A percentile compares a stretch with the other conserved stretches of the same genome.
Evolutionary conservation across 92 coral and sea anemone genomes (phyloP).

Genomic region (Anthopleura xanthogrammica): DNA sequence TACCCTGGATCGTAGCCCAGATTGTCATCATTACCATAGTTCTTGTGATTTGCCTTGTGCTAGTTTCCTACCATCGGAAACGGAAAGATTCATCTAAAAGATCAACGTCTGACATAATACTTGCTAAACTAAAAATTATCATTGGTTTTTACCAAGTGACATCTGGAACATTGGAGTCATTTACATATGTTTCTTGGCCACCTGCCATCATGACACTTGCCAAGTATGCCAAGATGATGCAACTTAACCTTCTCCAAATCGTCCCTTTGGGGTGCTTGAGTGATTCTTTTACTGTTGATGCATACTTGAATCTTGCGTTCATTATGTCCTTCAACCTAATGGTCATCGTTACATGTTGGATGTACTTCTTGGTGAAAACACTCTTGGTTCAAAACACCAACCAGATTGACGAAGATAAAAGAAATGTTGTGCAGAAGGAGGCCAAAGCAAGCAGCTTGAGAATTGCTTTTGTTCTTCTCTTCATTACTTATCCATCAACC

Average conservation of each 20-base stretch:
- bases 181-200: background rate
- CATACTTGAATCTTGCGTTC: background rate
- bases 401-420: background rate
- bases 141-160: slow-evolving; percentile 16
- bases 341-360: background rate
- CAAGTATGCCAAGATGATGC: background rate
- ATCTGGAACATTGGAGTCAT: background rate
- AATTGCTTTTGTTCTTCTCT: background rate
- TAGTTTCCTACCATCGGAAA: background rate
- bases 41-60: background rate
- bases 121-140: slow-evolving; percentile 13
- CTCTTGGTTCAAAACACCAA: background rate
- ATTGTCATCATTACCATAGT: background rate
- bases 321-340: background rate
- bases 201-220: background rate
- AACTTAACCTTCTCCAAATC: background rate
- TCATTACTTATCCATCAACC: slow-evolving; percentile 7
- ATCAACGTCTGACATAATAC: background rate
- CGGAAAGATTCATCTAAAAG: background rate
- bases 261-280: slow-evolving; percentile 10
- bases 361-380: background rate
- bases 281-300: background rate
- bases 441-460: background rate
- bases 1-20: slow-evolving; percentile 4
- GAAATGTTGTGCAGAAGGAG: background rate